Conservation (phyloP, 2,113 vertebrate genomes). For the Chunga burmeisteri region DNA sequence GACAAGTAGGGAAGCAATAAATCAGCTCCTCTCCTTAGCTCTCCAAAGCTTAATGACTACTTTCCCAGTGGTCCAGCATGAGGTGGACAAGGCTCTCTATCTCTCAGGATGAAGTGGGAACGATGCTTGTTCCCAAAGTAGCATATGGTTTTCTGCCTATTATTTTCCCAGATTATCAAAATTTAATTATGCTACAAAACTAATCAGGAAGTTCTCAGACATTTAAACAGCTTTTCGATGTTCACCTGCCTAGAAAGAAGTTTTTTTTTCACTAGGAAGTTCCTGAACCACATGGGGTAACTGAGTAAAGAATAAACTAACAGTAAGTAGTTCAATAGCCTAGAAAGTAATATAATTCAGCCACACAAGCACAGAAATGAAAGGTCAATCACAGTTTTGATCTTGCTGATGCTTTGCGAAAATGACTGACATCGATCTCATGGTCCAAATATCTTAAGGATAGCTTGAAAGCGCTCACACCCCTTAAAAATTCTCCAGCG, state of each 20-base stretch:
- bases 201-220: neutral
- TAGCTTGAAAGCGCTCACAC: neutral
- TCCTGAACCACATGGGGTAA: neutral
- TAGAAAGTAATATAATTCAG: neutral
- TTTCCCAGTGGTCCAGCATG: neutral
- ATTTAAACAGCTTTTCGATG: neutral
- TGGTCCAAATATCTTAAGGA: neutral
- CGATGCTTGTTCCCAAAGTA: neutral
- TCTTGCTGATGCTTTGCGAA: neutral
- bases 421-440: neutral
- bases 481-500: neutral
- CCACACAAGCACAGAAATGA: neutral
- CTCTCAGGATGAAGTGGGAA: neutral
- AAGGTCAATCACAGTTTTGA: neutral
- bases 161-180: neutral
- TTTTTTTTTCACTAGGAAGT: neutral
- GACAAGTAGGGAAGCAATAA: neutral
- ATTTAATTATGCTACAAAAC: neutral
- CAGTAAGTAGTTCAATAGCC: neutral
- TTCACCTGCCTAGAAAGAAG: neutral
- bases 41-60: neutral
- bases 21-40: neutral
- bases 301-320: neutral
- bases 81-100: neutral
- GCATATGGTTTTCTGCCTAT: rapidly evolving